A percentile compares a stretch with the other conserved stretches of the same genome.
phyloP scores from a whole-genome alignment of 1,140 invertebrate genomes.

The Cataglyphis hispanica region DNA sequence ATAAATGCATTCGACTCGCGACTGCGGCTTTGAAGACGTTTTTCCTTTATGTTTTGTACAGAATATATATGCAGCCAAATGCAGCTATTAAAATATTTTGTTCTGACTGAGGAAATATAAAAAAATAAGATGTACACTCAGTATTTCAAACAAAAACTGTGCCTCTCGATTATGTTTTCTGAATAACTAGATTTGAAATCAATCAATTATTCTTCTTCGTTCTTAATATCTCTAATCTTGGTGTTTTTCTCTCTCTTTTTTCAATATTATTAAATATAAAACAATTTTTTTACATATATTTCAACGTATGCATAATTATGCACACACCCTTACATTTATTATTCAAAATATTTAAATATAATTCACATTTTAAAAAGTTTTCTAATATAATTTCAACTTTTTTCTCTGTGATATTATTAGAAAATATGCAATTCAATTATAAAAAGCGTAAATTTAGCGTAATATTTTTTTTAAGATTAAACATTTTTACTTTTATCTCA shows the following conservation, averaged over 20 bases:
- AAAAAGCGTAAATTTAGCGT: background rate
- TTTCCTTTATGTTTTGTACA: background rate
- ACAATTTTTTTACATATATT: background rate
- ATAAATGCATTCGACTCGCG: conserved; percentile 18
- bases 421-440: background rate
- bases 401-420: background rate
- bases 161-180: background rate
- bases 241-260: background rate
- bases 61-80: background rate
- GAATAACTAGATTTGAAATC: background rate
- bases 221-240: background rate
- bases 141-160: background rate
- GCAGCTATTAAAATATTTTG: conserved; percentile 27
- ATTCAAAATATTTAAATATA: too few relatives aligned
- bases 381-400: too few relatives aligned
- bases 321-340: background rate
- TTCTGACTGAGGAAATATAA: background rate
- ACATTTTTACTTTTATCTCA: background rate
- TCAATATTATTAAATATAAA: background rate
- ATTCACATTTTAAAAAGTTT: too few relatives aligned
- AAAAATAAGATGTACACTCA: background rate
- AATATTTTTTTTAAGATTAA: background rate
- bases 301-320: background rate
- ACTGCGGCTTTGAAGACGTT: background rate
- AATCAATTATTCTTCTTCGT: background rate